These are phyloP conservation scores for Anagyrus pseudococci DNA, from an alignment of 2,888 invertebrate species.

Conservation along the genomic window DNA sequence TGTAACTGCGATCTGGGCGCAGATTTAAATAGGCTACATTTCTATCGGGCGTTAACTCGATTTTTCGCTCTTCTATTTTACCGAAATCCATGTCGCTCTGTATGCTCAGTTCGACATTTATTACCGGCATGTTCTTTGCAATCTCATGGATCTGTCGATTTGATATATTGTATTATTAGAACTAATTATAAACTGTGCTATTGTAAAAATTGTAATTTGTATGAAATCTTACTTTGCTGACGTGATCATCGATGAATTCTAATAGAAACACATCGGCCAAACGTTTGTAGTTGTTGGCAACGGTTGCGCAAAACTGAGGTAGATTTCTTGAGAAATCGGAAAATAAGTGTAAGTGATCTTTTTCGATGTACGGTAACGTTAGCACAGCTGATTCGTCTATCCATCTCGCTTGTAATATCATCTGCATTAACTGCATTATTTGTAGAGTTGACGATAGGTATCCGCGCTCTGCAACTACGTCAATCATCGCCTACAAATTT, in stretches of 20 bases:
- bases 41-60: slow-evolving; percentile 36
- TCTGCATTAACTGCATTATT: slow-evolving; percentile 83
- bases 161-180: slow-evolving; percentile 16
- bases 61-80: slow-evolving; percentile 36
- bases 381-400: slow-evolving; percentile 76
- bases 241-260: slow-evolving; percentile 73
- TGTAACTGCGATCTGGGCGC: slow-evolving; percentile 69
- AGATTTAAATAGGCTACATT: slow-evolving; percentile 42
- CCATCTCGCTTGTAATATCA: slow-evolving; percentile 91
- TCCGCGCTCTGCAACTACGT: slow-evolving; percentile 87
- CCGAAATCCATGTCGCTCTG: slow-evolving; percentile 42
- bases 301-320: slow-evolving; percentile 68
- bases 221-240: slow-evolving; percentile 73
- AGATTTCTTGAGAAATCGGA: slow-evolving; percentile 55
- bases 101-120: slow-evolving; percentile 49
- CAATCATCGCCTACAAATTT: slow-evolving; percentile 91
- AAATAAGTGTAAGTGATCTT: slow-evolving; percentile 70
- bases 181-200: slow-evolving; percentile 1
- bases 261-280: slow-evolving; percentile 68
- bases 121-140: slow-evolving; percentile 55
- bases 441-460: slow-evolving; percentile 85
- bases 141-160: slow-evolving; percentile 52
- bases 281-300: slow-evolving; percentile 67
- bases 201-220: background rate
- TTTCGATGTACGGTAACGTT: slow-evolving; percentile 78